Conservation (phyloP, 1,140 invertebrate genomes). For the Stratiolaelaps scimitus region DNA sequence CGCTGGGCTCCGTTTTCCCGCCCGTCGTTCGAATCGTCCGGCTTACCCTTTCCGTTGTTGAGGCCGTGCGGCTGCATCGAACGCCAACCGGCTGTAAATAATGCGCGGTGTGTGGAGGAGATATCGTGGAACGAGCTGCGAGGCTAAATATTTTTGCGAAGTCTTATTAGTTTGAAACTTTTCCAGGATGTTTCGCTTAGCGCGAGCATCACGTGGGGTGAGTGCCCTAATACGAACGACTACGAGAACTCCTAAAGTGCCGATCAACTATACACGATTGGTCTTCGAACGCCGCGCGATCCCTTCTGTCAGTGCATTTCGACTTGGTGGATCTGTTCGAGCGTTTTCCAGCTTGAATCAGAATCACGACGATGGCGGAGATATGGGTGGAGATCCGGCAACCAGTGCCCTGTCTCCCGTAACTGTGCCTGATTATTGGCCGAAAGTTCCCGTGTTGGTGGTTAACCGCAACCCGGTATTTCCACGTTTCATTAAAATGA, state of each 20-base stretch:
- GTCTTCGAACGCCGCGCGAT: not conserved
- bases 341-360: slow-evolving; percentile 4
- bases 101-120: too few species aligned
- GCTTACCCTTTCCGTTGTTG: too few species aligned
- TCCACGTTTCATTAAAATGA: slow-evolving; percentile 92
- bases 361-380: not conserved
- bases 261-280: not conserved
- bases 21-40: too few species aligned
- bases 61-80: too few species aligned
- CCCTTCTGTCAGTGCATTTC: not conserved
- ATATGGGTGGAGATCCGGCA: slow-evolving; percentile 15
- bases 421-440: slow-evolving; percentile 91
- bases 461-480: slow-evolving; percentile 89
- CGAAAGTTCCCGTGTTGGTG: slow-evolving; percentile 84
- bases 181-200: not conserved
- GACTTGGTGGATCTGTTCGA: not conserved
- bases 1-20: too few species aligned
- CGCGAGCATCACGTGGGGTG: slow-evolving; percentile 9
- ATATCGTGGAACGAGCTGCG: too few species aligned
- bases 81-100: too few species aligned
- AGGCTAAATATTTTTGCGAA: too few species aligned
- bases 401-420: slow-evolving; percentile 45
- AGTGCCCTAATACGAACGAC: not conserved
- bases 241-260: not conserved
- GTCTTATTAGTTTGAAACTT: too few species aligned